These are phyloP conservation scores for Babylonia areolata DNA, from an alignment of 1,140 invertebrate species.

Conservation along the genomic window DNA sequence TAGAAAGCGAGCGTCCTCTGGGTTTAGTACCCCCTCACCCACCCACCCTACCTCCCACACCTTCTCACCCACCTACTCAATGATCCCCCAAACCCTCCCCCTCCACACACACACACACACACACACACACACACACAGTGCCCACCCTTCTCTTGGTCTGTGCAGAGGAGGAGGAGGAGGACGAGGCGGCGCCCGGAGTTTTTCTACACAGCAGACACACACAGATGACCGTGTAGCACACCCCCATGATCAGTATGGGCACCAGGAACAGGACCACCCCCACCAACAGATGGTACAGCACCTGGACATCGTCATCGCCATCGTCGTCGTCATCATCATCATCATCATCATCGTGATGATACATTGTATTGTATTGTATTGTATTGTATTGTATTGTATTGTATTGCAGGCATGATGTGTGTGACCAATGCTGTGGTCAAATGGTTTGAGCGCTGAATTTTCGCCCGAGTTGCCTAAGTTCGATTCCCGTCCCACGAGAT, in stretches of 20 bases:
- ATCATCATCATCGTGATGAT: not conserved
- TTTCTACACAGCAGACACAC: constrained; percentile 52
- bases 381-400: too few species aligned
- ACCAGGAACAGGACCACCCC: constrained; percentile 51
- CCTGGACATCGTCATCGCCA: constrained; percentile 3
- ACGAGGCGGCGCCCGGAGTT: constrained; percentile 49
- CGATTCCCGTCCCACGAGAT: too few species aligned
- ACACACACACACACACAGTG: not conserved
- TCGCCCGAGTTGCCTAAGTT: too few species aligned
- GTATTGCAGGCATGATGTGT: too few species aligned
- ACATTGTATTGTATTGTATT: too few species aligned
- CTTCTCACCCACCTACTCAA: too few species aligned
- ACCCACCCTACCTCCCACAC: too few species aligned
- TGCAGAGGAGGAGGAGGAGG: constrained; percentile 31
- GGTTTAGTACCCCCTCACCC: too few species aligned
- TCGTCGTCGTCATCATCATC: not conserved
- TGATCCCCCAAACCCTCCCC: too few species aligned
- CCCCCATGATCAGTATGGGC: constrained; percentile 43
- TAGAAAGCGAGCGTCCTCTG: too few species aligned
- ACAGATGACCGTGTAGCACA: constrained; percentile 42
- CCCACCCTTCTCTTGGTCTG: constrained; percentile 49
- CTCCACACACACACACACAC: not conserved
- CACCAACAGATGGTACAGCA: constrained; percentile 74
- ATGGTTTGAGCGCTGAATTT: too few species aligned
- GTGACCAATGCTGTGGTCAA: too few species aligned